phyloP scores from a whole-genome alignment of 1,140 invertebrate species.

The Brachionus manjavacas region DNA sequence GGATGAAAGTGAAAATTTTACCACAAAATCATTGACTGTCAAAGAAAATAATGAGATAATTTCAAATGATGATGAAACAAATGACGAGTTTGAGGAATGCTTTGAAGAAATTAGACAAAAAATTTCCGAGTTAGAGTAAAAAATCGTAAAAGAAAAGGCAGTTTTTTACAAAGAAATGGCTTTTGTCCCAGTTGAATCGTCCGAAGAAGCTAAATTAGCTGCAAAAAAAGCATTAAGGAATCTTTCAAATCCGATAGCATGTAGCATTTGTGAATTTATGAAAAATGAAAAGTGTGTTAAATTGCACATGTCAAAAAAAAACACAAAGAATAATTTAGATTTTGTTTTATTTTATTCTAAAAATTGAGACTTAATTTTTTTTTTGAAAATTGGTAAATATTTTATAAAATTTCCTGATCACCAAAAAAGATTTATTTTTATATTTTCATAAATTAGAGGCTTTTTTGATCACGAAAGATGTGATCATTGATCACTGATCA shows the following conservation, averaged over 20 bases:
- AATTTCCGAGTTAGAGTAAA: not conserved
- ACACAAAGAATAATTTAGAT: not conserved
- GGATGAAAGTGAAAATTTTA: not conserved
- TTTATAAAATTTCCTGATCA: no score
- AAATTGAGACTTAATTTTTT: no score
- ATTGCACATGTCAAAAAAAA: not conserved
- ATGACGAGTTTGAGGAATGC: not conserved
- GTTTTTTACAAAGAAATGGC: not conserved
- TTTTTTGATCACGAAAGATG: no score
- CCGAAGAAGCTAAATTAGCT: not conserved
- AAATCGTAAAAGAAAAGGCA: not conserved
- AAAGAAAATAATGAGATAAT: not conserved
- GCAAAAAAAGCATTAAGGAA: not conserved
- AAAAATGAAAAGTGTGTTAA: not conserved
- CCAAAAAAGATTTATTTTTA: no score
- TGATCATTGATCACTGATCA: no score
- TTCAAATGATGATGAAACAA: not conserved
- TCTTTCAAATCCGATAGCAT: not conserved
- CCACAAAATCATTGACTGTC: not conserved
- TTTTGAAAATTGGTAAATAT: no score
- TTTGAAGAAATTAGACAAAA: not conserved
- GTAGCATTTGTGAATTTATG: not conserved
- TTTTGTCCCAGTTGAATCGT: not conserved
- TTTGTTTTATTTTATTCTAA: no score
- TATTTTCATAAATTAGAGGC: no score